Evolutionary conservation across 1,140 invertebrate species (phyloP).

Genomic region (Drosophila tani): DNA sequence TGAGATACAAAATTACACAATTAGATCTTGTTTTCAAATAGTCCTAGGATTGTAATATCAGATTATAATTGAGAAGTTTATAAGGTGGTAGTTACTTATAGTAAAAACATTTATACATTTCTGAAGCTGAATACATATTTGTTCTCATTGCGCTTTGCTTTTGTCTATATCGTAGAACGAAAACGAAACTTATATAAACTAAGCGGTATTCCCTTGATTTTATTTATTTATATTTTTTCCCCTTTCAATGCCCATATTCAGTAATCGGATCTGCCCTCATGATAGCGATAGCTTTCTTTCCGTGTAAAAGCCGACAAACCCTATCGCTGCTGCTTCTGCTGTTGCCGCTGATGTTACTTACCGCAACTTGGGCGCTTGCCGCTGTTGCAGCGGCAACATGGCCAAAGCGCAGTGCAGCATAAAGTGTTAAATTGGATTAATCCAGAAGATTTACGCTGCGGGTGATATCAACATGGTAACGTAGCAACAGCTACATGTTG

Average conservation of each 20-base stretch:
- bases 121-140: no score
- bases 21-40: no score
- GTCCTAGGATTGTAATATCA: no score
- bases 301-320: constrained; percentile 50
- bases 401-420: constrained; percentile 80
- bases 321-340: constrained; percentile 43
- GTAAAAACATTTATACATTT: no score
- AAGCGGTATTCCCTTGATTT: not conserved
- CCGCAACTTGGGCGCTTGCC: constrained; percentile 32
- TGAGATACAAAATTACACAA: no score
- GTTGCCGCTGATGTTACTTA: constrained; percentile 44
- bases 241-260: not conserved
- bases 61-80: no score
- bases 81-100: no score
- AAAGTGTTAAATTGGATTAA: constrained; percentile 85
- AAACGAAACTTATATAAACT: no score
- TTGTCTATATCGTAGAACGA: no score
- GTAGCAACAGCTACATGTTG: constrained; percentile 42
- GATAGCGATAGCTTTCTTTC: constrained; percentile 1
- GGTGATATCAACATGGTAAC: constrained; percentile 82
- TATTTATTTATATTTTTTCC: no score
- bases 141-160: no score
- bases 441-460: constrained; percentile 84
- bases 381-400: constrained; percentile 54
- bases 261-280: not conserved